Conservation (phyloP, 1,140 invertebrate species). For the Drosophila nasuta region DNA sequence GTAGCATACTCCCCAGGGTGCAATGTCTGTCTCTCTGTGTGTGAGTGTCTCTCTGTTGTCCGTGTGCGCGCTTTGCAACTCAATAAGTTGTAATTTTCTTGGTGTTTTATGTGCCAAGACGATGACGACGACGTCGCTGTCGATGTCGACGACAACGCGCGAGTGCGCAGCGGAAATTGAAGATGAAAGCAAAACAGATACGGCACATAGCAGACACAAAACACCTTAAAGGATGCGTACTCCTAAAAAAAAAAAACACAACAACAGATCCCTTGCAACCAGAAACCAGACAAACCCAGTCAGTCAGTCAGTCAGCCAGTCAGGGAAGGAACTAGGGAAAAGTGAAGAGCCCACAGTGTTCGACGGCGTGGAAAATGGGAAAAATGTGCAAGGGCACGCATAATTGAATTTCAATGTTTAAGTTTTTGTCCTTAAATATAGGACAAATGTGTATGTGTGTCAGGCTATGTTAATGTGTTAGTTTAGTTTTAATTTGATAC, state of each 20-base stretch:
- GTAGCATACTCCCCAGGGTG: slow-evolving; percentile 55
- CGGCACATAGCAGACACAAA: slow-evolving; percentile 54
- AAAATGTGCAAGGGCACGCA: slow-evolving; percentile 70
- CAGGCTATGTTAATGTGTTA: slow-evolving; percentile 10
- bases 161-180: slow-evolving; percentile 77
- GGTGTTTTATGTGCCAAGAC: slow-evolving; percentile 63
- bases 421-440: slow-evolving; percentile 14
- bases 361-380: slow-evolving; percentile 70
- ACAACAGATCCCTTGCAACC: slow-evolving; percentile 3
- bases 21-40: slow-evolving; percentile 30
- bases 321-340: no score
- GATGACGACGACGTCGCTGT: slow-evolving; percentile 20
- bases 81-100: slow-evolving; percentile 81
- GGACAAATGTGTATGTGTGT: not conserved
- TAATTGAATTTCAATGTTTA: slow-evolving; percentile 65
- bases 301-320: not conserved
- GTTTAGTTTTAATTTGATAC: slow-evolving; percentile 23
- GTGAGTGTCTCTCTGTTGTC: slow-evolving; percentile 10
- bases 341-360: slow-evolving; percentile 30
- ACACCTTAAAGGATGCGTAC: slow-evolving; percentile 64
- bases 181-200: slow-evolving; percentile 77
- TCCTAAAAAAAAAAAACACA: not conserved
- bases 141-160: slow-evolving; percentile 47
- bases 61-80: slow-evolving; percentile 69
- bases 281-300: slow-evolving; percentile 13